These are phyloP conservation scores for Ifrita kowaldi DNA, from an alignment of 2,113 vertebrate species.

Conservation along the genomic window DNA sequence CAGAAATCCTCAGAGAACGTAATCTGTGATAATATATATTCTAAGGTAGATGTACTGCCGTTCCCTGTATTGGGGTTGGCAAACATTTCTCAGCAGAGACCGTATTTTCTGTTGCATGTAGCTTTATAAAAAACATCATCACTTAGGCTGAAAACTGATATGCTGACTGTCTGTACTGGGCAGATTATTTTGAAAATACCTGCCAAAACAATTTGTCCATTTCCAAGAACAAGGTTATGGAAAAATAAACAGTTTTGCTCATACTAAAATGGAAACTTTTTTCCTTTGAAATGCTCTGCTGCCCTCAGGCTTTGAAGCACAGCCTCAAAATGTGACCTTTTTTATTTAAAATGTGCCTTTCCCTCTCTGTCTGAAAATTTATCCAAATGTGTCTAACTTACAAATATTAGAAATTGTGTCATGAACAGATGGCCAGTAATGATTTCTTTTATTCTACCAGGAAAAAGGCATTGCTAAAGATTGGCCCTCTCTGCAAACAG, in stretches of 20 bases:
- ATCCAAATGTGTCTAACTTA: background rate
- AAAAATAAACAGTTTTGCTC: conserved; percentile 60
- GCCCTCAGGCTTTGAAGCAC: conserved; percentile 57
- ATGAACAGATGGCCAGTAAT: background rate
- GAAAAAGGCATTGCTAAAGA: background rate
- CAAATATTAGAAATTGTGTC: background rate
- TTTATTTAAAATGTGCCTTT: background rate
- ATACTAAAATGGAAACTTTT: conserved; percentile 52
- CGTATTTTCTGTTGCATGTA: conserved; percentile 19
- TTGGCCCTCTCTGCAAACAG: background rate
- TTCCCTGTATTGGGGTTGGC: background rate
- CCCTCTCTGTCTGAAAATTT: background rate
- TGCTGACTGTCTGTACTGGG: conserved; percentile 22
- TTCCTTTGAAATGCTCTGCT: conserved; percentile 59
- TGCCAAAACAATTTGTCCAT: conserved; percentile 67
- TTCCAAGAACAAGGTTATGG: conserved; percentile 62
- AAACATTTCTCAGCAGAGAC: conserved; percentile 11
- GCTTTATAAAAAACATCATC: conserved; percentile 48
- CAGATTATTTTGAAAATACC: conserved; percentile 65
- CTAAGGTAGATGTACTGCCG: background rate
- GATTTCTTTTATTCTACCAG: background rate
- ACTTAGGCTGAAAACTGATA: conserved; percentile 47
- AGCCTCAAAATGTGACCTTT: conserved; percentile 22
- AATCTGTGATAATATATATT: background rate
- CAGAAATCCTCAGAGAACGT: background rate